These are phyloP conservation scores for Alcis repandata DNA, from an alignment of 2,888 invertebrate species.

Conservation along the genomic window DNA sequence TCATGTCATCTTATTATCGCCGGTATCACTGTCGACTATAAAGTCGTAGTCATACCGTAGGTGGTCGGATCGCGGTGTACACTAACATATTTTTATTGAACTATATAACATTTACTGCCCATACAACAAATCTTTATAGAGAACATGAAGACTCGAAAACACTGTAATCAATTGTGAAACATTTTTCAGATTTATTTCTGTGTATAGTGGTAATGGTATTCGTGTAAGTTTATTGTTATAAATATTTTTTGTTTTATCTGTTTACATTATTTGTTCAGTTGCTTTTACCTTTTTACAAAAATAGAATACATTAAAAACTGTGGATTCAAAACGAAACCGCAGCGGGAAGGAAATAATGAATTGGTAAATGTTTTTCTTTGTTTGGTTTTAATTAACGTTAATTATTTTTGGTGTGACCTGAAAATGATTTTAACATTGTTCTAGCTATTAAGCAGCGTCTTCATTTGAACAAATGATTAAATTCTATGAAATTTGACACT, in stretches of 20 bases:
- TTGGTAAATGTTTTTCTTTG: too few species aligned
- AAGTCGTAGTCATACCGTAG: conserved; percentile 62
- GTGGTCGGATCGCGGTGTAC: conserved; percentile 73
- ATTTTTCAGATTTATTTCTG: conserved; percentile 56
- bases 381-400: too few species aligned
- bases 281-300: too few species aligned
- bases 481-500: too few species aligned
- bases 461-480: too few species aligned
- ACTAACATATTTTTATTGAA: conserved; percentile 77
- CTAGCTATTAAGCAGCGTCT: too few species aligned
- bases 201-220: conserved; percentile 21
- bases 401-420: too few species aligned
- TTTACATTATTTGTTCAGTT: too few species aligned
- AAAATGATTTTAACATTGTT: too few species aligned
- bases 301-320: too few species aligned
- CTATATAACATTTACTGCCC: conserved; percentile 74
- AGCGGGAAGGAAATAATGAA: too few species aligned
- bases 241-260: conserved; percentile 49
- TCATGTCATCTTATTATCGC: conserved; percentile 61
- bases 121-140: conserved; percentile 69
- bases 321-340: too few species aligned
- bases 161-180: conserved; percentile 60
- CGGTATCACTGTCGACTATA: conserved; percentile 60
- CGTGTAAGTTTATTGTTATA: conserved; percentile 41
- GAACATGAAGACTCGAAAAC: conserved; percentile 62